Evolutionary conservation across 2,113 vertebrate species (phyloP).

Genomic region (Callithrix jacchus): DNA sequence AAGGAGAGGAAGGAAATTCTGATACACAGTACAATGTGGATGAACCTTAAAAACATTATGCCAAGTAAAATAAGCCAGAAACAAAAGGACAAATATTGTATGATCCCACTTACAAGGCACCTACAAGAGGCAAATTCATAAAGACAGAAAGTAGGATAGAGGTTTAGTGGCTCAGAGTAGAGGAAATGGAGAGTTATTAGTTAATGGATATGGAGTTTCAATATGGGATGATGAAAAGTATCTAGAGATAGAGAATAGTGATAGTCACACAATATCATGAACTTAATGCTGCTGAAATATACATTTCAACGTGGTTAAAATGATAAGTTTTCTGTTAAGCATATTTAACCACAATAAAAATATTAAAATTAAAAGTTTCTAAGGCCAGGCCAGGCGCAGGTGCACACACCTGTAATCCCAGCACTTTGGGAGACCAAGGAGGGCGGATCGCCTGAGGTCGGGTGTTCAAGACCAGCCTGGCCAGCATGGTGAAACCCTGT

Average conservation of each 20-base stretch:
- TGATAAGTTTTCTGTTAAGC: background rate
- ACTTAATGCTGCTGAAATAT: background rate
- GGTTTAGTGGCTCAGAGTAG: background rate
- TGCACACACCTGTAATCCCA: no score
- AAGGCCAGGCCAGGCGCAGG: no score
- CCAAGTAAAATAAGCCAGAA: background rate
- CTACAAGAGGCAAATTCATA: background rate
- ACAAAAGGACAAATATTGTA: background rate
- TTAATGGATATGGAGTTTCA: background rate
- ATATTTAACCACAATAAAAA: slow-evolving; percentile 20
- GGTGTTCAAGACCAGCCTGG: no score
- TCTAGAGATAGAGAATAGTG: background rate
- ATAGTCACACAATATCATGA: background rate
- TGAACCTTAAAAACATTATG: background rate
- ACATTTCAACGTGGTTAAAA: background rate
- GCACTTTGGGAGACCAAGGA: no score
- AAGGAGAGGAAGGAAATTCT: background rate
- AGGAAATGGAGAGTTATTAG: background rate
- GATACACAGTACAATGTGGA: background rate
- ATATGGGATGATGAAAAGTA: background rate
- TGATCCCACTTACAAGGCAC: background rate
- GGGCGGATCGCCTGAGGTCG: no score
- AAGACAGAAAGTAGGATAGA: background rate
- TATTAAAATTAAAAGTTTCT: background rate
- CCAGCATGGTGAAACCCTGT: no score